Conservation (phyloP, 2,113 vertebrate genomes). For the Sylvilagus bachmani region DNA sequence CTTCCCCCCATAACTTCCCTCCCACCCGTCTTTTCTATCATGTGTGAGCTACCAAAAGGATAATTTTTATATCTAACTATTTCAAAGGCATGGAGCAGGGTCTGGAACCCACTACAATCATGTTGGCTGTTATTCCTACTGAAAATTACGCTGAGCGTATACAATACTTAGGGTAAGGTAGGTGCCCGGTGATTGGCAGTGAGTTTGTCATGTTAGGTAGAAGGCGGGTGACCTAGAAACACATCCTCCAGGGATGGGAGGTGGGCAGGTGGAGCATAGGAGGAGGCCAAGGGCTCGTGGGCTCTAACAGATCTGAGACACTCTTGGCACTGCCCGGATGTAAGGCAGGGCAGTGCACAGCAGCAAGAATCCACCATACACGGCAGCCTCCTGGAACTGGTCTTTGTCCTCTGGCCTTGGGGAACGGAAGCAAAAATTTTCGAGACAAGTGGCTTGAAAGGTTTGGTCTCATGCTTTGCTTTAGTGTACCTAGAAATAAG, state of each 20-base stretch:
- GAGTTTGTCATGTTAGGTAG: neutral
- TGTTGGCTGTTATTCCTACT: neutral
- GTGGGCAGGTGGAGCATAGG: neutral
- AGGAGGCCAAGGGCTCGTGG: neutral
- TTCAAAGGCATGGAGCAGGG: neutral
- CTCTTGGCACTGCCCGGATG: neutral
- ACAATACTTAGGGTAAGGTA: fast-evolving
- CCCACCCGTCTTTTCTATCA: neutral
- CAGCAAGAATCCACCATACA: neutral
- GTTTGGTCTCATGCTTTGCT: neutral
- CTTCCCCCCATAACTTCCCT: no score
- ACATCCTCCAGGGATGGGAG: neutral
- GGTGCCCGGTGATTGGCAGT: neutral
- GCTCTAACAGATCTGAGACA: neutral
- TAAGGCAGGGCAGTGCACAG: neutral
- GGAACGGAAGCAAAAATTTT: neutral
- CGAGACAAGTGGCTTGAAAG: neutral
- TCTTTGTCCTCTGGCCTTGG: neutral
- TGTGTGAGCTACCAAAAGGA: neutral
- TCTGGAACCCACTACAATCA: neutral
- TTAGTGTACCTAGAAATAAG: neutral
- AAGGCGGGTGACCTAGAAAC: neutral
- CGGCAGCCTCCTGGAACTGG: neutral
- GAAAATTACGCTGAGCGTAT: neutral
- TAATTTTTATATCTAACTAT: neutral